phyloP scores from a whole-genome alignment of 92 coral and sea anemone genomes.

The Micromussa lordhowensis region DNA sequence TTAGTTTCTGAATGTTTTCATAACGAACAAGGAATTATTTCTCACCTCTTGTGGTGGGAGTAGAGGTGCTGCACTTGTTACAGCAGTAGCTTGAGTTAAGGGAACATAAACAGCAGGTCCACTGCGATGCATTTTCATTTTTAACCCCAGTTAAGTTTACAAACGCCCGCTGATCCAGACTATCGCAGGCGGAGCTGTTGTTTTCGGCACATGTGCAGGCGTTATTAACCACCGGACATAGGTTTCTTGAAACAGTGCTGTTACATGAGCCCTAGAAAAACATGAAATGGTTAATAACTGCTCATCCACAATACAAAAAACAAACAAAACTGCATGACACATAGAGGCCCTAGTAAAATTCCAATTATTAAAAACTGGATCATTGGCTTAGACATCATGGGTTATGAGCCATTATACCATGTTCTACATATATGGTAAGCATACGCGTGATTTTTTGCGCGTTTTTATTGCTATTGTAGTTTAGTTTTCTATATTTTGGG shows the following conservation, averaged over 20 bases:
- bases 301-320: neutral
- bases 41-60: neutral
- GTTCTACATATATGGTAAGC: too few relatives aligned
- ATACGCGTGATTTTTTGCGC: too few relatives aligned
- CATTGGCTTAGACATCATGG: too few relatives aligned
- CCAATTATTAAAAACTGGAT: too few relatives aligned
- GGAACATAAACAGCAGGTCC: constrained; percentile 72
- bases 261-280: constrained; percentile 37
- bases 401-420: too few relatives aligned
- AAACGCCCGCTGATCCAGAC: constrained; percentile 32
- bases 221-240: constrained; percentile 5
- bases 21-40: neutral
- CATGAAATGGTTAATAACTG: neutral
- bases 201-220: constrained; percentile 42
- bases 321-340: neutral
- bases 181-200: constrained; percentile 52
- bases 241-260: neutral
- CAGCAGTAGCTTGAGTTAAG: constrained; percentile 65
- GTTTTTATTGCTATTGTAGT: too few relatives aligned
- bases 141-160: constrained; percentile 52
- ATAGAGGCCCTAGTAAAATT: neutral
- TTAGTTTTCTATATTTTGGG: too few relatives aligned
- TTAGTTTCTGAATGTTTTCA: neutral
- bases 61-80: constrained; percentile 37
- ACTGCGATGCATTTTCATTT: constrained; percentile 24